A percentile compares a stretch with the other conserved stretches of the same genome.
Conservation (phyloP, 2,888 invertebrate genomes). For the Platynereis dumerilii region DNA sequence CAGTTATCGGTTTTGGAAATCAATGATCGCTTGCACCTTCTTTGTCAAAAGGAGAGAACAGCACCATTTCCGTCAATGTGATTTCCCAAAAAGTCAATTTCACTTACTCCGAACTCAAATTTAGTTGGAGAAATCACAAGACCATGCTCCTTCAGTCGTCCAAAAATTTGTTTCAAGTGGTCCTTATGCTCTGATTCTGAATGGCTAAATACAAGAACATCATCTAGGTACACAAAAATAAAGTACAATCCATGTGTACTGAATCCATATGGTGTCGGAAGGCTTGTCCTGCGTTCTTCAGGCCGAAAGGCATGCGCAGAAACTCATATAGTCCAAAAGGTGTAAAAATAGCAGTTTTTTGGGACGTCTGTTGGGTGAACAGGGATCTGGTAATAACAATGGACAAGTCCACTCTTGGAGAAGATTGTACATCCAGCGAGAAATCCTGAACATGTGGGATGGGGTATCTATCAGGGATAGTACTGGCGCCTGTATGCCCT, state of each 20-base stretch:
- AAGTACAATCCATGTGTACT: conserved; percentile 15
- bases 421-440: no score
- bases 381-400: no score
- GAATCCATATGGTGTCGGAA: conserved; percentile 23
- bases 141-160: conserved; percentile 23
- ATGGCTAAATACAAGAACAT: not conserved
- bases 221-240: conserved; percentile 7
- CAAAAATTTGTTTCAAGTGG: conserved; percentile 28
- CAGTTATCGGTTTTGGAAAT: not conserved
- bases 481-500: no score
- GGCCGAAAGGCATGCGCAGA: no score
- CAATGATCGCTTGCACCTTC: conserved; percentile 1
- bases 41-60: conserved; percentile 4
- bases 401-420: no score
- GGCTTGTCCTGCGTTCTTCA: no score
- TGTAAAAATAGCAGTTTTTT: conserved; percentile 9
- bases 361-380: no score
- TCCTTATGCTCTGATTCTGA: not conserved
- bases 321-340: conserved; percentile 11
- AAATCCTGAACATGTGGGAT: no score
- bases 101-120: conserved; percentile 30
- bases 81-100: conserved; percentile 36
- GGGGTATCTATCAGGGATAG: no score
- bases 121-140: conserved; percentile 30
- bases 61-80: conserved; percentile 19